These are phyloP conservation scores for Ranitomeya variabilis DNA, from an alignment of 2,113 vertebrate genomes.

Conservation along the genomic window DNA sequence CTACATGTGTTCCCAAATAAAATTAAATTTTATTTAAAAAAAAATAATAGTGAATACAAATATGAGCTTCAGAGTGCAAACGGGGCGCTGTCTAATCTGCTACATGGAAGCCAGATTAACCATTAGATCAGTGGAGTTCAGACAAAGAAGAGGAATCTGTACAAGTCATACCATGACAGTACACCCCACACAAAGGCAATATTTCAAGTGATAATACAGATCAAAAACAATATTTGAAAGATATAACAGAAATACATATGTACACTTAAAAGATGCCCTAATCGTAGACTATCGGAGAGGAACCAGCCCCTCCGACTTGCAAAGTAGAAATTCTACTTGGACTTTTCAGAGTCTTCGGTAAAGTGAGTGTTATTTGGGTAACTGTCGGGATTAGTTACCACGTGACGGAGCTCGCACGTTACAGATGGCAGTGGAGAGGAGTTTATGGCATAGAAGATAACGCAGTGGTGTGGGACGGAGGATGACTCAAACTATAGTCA, in stretches of 20 bases:
- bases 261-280: constrained; percentile 28
- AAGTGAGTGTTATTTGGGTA: neutral
- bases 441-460: neutral
- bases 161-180: constrained; percentile 9
- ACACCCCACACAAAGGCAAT: constrained; percentile 35
- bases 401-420: neutral
- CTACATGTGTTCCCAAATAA: constrained; percentile 14
- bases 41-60: neutral
- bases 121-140: neutral
- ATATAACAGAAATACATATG: constrained; percentile 4
- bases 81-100: constrained; percentile 24
- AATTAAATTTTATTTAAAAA: neutral
- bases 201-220: constrained; percentile 37
- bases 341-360: neutral
- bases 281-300: constrained; percentile 13
- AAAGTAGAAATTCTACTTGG: neutral
- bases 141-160: constrained; percentile 11
- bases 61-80: constrained; percentile 32
- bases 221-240: constrained; percentile 2
- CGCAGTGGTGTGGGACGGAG: neutral
- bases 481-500: neutral
- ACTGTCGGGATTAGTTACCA: neutral
- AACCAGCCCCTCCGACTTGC: constrained; percentile 40
- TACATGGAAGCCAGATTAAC: constrained; percentile 13
- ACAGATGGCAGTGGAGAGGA: neutral